A percentile compares a stretch with the other conserved stretches of the same genome.
phyloP scores from a whole-genome alignment of 2,113 vertebrate species.

The Psittacula cyanocephala region DNA sequence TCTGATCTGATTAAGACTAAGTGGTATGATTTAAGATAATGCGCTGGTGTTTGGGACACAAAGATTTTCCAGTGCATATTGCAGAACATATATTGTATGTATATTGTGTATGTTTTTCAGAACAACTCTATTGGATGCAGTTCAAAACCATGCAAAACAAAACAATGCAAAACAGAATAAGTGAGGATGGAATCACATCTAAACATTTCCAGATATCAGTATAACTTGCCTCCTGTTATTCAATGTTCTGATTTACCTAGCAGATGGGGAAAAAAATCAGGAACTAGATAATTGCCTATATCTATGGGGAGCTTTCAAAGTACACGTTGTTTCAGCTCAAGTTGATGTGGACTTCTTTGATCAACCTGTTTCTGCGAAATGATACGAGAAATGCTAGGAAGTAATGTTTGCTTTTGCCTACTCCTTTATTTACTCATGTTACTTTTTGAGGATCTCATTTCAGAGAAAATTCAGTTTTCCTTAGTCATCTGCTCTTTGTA shows the following conservation, averaged over 20 bases:
- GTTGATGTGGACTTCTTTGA: neutral
- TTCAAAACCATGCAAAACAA: neutral
- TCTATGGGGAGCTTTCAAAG: neutral
- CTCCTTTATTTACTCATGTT: neutral
- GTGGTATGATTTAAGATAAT: neutral
- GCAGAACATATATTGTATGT: neutral
- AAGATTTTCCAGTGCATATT: neutral
- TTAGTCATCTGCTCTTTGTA: neutral
- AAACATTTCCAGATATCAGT: neutral
- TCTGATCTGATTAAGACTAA: neutral
- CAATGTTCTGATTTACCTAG: neutral
- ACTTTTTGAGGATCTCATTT: neutral
- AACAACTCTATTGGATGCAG: neutral
- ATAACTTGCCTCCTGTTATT: neutral
- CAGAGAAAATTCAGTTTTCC: neutral
- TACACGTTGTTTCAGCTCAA: neutral
- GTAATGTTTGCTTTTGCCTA: neutral
- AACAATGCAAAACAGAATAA: neutral
- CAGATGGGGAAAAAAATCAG: rapidly evolving
- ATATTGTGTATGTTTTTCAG: neutral
- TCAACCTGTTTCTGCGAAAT: neutral
- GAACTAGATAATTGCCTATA: neutral
- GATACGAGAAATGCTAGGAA: neutral
- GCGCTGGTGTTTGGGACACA: neutral
- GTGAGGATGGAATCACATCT: neutral